These are phyloP conservation scores for Sitta carolinensis DNA, from an alignment of 2,797 vertebrate species.

Conservation along the genomic window DNA sequence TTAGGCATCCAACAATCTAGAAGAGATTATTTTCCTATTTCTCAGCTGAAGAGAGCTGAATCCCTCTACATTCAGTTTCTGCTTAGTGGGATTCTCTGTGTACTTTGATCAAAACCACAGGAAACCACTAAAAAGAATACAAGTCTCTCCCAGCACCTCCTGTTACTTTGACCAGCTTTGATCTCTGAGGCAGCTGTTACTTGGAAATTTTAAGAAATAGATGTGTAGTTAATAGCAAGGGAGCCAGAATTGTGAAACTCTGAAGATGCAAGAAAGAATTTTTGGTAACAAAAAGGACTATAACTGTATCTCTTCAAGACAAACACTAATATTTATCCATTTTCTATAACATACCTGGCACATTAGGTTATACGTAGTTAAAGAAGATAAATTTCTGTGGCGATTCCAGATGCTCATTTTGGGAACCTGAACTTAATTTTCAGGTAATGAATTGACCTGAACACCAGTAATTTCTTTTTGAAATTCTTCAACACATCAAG, in stretches of 20 bases:
- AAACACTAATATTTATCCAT: neutral
- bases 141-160: neutral
- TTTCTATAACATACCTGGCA: neutral
- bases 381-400: neutral
- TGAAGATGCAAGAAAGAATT: neutral
- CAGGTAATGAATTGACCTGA: neutral
- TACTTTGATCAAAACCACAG: slow-evolving; percentile 24
- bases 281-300: neutral
- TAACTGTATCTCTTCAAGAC: neutral
- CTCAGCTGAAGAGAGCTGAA: neutral
- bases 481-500: neutral
- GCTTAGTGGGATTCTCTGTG: neutral
- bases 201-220: neutral
- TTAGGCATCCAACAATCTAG: neutral
- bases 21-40: neutral
- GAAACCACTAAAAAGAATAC: neutral
- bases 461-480: neutral
- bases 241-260: neutral
- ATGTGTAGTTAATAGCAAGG: neutral
- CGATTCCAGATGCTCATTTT: neutral
- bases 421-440: neutral
- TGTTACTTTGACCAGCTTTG: neutral
- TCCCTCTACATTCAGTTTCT: neutral
- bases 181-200: slow-evolving; percentile 1
- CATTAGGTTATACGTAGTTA: neutral